A percentile compares a stretch with the other conserved stretches of the same genome.
These are phyloP conservation scores for Ophiodon elongatus DNA, from an alignment of 2,113 vertebrate species.

Conservation along the genomic window DNA sequence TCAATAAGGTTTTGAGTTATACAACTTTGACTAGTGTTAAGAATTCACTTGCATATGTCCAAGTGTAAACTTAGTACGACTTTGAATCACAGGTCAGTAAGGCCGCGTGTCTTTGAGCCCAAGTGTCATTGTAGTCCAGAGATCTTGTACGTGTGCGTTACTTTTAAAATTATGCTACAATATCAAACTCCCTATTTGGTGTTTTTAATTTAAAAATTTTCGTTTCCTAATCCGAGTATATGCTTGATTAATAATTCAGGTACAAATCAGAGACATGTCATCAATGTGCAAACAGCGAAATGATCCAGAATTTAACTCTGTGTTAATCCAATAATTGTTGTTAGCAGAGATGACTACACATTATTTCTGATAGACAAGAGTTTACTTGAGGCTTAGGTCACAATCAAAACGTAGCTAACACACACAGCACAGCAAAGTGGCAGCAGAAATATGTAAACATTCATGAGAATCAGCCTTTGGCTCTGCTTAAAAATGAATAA, in stretches of 20 bases:
- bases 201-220: background rate
- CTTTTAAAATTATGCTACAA: background rate
- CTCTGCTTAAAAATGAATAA: background rate
- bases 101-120: background rate
- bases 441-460: background rate
- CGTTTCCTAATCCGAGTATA: background rate
- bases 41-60: background rate
- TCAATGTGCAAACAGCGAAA: background rate
- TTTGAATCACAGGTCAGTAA: background rate
- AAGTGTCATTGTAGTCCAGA: background rate
- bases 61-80: background rate
- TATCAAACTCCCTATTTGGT: background rate
- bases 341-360: background rate
- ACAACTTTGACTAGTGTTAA: background rate
- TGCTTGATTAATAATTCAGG: background rate
- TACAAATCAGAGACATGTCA: background rate
- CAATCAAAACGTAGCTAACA: background rate
- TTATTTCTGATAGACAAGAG: background rate
- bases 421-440: background rate
- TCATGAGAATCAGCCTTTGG: background rate
- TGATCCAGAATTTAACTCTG: background rate
- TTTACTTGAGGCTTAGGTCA: background rate
- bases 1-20: background rate
- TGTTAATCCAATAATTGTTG: background rate
- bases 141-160: background rate